Base-by-base conservation (phyloP, 30 jellyfish, hydroid and myxozoan genomes). In the Chrysaora quinquecirrha region DNA sequence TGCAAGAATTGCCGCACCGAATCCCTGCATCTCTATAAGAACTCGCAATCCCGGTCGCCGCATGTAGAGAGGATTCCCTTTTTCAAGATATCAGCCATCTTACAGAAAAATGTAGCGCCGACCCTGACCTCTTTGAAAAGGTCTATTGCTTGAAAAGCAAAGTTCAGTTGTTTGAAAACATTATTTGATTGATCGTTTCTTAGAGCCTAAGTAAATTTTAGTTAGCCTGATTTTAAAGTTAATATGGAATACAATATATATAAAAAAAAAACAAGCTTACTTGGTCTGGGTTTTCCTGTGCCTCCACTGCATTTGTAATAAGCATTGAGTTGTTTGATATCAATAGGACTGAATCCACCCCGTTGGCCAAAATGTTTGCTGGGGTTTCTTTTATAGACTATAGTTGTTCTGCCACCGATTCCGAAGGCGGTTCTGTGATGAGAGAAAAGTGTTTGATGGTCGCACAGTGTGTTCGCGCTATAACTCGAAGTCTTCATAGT, bases 371-470 rank as follows among this genome's bases (percentile, higher is more conserved):
- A 89, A 21, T 50, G 24, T 32, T 86, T 95, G 35, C 50, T 73
- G 35, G 96, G 91, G 38, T 86, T 86, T 33, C 75, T 1, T 35
- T 32, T 76, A 3, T 96, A 85, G 3, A 73, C 83, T 73, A 91
- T 91, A 69, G 98, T 91, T 76, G 79, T 85, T 50, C 85, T 66
- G 14, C 98, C 89, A 60, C 78, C 86, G 29, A 28, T 79, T 69
- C 95, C 72, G 95, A 91, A 91, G 11, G 98, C 98, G 75, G 85
- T 85, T 82, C 97, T 90, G n/a, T n/a, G n/a, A n/a, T n/a, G n/a
- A n/a, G 69, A 47, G 1, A 48, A 32, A 34, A 18, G 25, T 30
- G 24, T 21, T 2, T 6, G 7, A n/a, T 64, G 1, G 43, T n/a
- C n/a, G n/a, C n/a, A n/a, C n/a, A n/a, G n/a, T n/a, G n/a, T n/a